phyloP scores from a whole-genome alignment of 1,140 invertebrate genomes.

The Diorhabda sublineata region DNA sequence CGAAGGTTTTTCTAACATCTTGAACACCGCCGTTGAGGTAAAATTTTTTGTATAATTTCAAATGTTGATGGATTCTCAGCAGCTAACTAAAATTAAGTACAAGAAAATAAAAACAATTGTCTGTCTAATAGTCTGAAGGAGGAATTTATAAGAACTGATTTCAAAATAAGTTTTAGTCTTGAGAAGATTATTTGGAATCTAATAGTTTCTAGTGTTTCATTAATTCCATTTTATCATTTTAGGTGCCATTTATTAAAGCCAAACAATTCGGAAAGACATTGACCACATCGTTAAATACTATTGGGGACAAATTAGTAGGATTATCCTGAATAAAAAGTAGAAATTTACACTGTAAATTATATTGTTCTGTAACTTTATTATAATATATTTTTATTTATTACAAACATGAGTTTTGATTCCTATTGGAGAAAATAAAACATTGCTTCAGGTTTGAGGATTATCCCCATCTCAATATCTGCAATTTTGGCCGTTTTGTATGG shows the following conservation, averaged over 20 bases:
- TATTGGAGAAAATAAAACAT: too few species aligned
- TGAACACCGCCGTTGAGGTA: conserved; percentile 41
- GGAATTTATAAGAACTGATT: not conserved
- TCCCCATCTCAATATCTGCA: too few species aligned
- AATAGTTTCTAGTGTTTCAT: not conserved
- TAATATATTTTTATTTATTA: too few species aligned
- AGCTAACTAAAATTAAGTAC: not conserved
- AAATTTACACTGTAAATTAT: too few species aligned
- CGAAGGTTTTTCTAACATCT: conserved; percentile 57
- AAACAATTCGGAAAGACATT: conserved; percentile 33
- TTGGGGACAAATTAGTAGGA: conserved; percentile 38
- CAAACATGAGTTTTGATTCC: too few species aligned
- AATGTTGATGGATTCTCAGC: not conserved
- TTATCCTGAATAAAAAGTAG: not conserved
- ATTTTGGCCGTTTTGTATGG: too few species aligned
- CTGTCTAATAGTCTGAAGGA: not conserved
- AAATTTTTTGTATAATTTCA: conserved; percentile 13
- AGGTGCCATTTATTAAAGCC: conserved; percentile 33
- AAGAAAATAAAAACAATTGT: not conserved
- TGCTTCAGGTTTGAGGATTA: too few species aligned
- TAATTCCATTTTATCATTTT: conserved; percentile 7
- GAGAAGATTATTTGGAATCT: not conserved
- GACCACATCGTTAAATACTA: conserved; percentile 33
- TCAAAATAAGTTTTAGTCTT: not conserved
- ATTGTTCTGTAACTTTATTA: too few species aligned